phyloP scores from a whole-genome alignment of 2,113 vertebrate genomes.

The Catharus minimus region DNA sequence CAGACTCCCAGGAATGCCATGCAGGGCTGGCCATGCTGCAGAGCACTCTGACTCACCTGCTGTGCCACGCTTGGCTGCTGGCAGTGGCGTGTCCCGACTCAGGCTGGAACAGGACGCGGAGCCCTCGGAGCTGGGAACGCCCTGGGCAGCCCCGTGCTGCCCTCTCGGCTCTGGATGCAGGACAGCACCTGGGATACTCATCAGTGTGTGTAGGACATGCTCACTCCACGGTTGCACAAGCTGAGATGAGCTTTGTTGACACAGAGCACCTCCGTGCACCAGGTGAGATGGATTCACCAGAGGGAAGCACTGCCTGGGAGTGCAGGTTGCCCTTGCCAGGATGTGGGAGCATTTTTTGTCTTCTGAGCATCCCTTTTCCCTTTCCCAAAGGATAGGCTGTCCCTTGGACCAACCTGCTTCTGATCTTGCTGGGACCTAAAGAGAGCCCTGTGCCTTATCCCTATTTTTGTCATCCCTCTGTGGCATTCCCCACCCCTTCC shows the following conservation, averaged over 20 bases:
- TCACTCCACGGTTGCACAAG: accelerated
- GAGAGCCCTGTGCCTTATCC: neutral
- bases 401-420: neutral
- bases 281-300: accelerated
- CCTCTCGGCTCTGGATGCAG: neutral
- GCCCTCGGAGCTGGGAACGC: neutral
- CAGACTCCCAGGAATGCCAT: neutral
- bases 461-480: neutral
- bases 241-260: neutral
- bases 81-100: neutral
- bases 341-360: neutral
- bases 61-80: neutral
- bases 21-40: neutral
- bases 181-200: neutral
- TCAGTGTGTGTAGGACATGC: accelerated
- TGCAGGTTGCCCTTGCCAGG: neutral
- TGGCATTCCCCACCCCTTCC: neutral
- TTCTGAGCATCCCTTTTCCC: neutral
- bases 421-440: neutral
- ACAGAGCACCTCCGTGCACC: accelerated
- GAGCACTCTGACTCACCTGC: slow-evolving; percentile 3
- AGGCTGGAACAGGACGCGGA: neutral
- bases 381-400: neutral
- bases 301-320: accelerated
- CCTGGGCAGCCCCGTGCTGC: neutral